Conservation (phyloP, 35 echinoderm and acorn worm genomes). For the Diadema setosum region DNA sequence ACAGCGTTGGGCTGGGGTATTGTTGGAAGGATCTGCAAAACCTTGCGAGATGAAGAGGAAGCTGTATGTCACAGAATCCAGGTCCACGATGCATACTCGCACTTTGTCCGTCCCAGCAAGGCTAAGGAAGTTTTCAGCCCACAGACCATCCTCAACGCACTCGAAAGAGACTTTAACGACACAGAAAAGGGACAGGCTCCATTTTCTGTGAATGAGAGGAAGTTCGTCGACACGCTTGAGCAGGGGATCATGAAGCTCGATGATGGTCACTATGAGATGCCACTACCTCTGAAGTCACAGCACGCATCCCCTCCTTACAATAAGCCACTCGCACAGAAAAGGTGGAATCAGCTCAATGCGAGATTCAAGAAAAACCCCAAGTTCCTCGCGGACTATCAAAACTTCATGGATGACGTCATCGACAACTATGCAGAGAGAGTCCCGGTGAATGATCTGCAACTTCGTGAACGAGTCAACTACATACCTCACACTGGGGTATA, state of each 20-base stretch:
- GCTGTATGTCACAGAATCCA: background rate
- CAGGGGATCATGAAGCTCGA: background rate
- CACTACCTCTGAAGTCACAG: conserved; percentile 14
- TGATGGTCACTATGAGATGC: conserved; percentile 66
- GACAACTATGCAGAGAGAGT: conserved; percentile 30
- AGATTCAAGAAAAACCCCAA: conserved; percentile 20
- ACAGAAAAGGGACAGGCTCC: background rate
- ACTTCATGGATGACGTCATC: conserved; percentile 37
- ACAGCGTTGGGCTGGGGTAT: conserved; percentile 45
- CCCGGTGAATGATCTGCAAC: conserved; percentile 9
- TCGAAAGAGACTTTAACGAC: background rate
- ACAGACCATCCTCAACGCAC: background rate
- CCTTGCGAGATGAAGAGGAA: background rate
- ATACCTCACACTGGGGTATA: too few species aligned
- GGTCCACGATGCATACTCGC: background rate
- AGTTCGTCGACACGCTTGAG: background rate
- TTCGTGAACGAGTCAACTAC: conserved; percentile 28
- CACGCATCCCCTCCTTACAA: conserved; percentile 40
- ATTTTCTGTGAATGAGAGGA: background rate
- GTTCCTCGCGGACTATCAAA: background rate
- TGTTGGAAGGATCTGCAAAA: background rate
- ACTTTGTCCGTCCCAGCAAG: background rate
- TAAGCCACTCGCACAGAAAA: background rate
- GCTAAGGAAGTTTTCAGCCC: background rate
- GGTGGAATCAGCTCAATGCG: conserved; percentile 6